Percentiles rank a stretch among this genome's conserved stretches.
These are phyloP conservation scores for Scolanthus callimorphus DNA, from an alignment of 92 coral and sea anemone genomes.

Conservation along the genomic window DNA sequence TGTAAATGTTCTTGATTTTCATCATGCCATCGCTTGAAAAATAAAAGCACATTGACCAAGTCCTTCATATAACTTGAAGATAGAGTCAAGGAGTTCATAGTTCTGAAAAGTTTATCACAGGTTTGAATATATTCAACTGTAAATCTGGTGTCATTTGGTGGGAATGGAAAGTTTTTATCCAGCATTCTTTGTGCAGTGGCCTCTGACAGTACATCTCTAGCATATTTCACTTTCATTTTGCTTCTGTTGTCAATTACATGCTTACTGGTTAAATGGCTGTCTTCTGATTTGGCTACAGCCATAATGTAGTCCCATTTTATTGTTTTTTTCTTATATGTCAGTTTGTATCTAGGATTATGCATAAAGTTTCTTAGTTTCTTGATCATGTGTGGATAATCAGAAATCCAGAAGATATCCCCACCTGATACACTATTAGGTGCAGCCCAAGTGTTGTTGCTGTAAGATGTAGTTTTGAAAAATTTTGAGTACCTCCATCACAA, in stretches of 20 bases:
- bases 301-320: conserved; percentile 1
- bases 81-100: not conserved
- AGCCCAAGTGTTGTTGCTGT: not conserved
- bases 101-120: conserved; percentile 7
- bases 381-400: conserved; percentile 16
- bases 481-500: conserved; percentile 19
- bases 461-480: not conserved
- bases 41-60: conserved; percentile 1
- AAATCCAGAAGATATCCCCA: conserved; percentile 16
- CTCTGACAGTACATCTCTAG: conserved; percentile 10
- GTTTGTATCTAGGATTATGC: conserved; percentile 4
- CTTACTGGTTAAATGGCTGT: conserved; percentile 3
- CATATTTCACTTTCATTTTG: conserved; percentile 30
- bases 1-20: not conserved
- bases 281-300: conserved; percentile 3
- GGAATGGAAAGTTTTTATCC: not conserved
- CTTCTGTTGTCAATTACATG: conserved; percentile 9
- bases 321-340: not conserved
- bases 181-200: conserved; percentile 10
- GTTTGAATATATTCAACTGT: conserved; percentile 5
- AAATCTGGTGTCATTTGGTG: conserved; percentile 1
- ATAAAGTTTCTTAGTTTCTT: conserved; percentile 9
- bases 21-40: conserved; percentile 14
- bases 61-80: conserved; percentile 4
- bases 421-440: conserved; percentile 8